A percentile compares a stretch with the other conserved stretches of the same genome.
phyloP scores from a whole-genome alignment of 2,888 invertebrate species.

The Epistrophe eligans region DNA sequence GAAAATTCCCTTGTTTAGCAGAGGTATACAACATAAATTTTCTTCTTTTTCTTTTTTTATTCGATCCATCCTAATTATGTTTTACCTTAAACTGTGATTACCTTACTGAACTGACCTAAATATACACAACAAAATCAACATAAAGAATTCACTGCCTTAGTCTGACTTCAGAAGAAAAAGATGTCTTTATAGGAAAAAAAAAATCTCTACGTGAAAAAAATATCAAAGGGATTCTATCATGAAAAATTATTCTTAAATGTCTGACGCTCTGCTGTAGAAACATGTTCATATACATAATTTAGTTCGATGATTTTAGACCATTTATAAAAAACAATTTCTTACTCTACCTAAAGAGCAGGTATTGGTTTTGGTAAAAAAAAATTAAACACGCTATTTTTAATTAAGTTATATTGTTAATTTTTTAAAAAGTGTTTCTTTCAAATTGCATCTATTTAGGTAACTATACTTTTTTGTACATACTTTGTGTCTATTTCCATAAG shows the following conservation, averaged over 20 bases:
- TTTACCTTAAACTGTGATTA: conserved; percentile 16
- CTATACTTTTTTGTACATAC: too few relatives aligned
- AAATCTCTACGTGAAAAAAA: background rate
- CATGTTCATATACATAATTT: background rate
- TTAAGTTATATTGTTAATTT: too few relatives aligned
- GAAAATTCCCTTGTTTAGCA: background rate
- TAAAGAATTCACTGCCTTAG: background rate
- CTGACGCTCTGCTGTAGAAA: background rate
- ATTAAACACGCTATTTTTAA: background rate
- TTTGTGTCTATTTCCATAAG: too few relatives aligned
- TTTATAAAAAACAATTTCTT: background rate
- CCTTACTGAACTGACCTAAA: background rate
- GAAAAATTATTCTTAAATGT: background rate
- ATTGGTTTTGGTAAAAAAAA: background rate
- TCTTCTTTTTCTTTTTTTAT: background rate
- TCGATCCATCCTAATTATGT: conserved; percentile 25
- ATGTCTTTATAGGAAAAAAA: background rate
- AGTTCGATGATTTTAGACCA: background rate
- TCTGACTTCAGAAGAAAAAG: background rate
- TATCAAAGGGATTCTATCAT: conserved; percentile 1
- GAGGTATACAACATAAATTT: background rate
- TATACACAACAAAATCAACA: background rate
- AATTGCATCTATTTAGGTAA: too few relatives aligned
- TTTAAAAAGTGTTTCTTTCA: too few relatives aligned
- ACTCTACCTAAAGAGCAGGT: background rate